Evolutionary conservation across 2,797 vertebrate genomes (phyloP), one percentile per base, ranked within the genome.

Genomic region (Epinephelus malabaricus): DNA sequence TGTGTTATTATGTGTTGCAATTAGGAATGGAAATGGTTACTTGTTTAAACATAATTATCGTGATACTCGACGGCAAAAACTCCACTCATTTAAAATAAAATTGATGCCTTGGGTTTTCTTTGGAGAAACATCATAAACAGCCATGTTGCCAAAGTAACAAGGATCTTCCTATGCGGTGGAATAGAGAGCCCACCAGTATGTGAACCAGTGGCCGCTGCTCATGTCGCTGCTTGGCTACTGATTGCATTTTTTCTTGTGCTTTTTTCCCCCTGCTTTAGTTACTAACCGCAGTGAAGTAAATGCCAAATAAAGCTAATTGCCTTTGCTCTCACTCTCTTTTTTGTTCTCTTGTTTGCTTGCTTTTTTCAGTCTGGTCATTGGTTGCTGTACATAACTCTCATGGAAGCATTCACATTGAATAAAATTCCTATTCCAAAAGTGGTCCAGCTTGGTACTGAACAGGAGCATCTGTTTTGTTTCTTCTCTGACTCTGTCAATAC

Each of bases 21-120:
- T 88, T 85, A 79, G 76, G 6, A 62, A 74, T 83, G 79, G 59
- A 84, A 84, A 80, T 78, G 80, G 61, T 77, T 80, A 71, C 66
- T 75, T 65, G 55, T 76, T 86, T 51, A 78, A 83, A 78, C 68
- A 68, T 67, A 83, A 83, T 89, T 79, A 83, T 81, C 64, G 1
- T 69, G 45, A 79, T 55, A 15, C 63, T 79, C 14, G 5, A 51
- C 2, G 2, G 71, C n/a, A 30, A 61, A 77, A 76, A 63, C 72
- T 61, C 50, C 34, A 51, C 50, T 78, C 34, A 67, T 80, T 82
- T 73, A 15, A 78, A 76, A 62, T 55, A 1, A 61, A 78, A 84
- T 71, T 51, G 71, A 69, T 63, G 51, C 30, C 6, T 23, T 67
- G 13, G 17, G 76, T 77, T 81, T 83, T 60, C 47, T 73, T 73